These are phyloP conservation scores for Astyanax mexicanus DNA, from an alignment of 2,797 vertebrate species.

Conservation along the genomic window DNA sequence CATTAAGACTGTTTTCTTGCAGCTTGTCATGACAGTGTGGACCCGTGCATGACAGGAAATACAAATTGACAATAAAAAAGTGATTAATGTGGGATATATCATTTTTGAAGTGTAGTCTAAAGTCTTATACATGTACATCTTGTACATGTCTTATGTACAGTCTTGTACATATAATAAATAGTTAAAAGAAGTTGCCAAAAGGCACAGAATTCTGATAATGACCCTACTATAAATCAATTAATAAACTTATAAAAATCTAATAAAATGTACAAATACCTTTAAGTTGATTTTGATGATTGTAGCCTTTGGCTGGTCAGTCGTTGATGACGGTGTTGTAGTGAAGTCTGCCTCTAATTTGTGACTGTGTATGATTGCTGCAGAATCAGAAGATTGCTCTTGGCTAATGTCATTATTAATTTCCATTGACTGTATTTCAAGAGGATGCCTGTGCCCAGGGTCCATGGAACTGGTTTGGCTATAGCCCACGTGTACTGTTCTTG, in stretches of 20 bases:
- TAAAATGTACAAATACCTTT: constrained; percentile 35
- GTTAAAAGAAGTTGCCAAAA: too few relatives aligned
- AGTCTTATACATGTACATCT: too few relatives aligned
- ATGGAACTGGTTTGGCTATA: background rate
- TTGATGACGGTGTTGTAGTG: background rate
- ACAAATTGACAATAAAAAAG: too few relatives aligned
- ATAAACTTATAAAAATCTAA: background rate
- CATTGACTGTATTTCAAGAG: background rate
- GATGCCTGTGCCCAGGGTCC: background rate
- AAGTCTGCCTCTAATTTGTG: background rate
- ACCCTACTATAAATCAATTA: background rate
- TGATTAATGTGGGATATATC: too few relatives aligned
- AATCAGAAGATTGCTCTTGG: background rate
- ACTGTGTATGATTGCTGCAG: background rate
- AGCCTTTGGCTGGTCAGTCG: constrained; percentile 1
- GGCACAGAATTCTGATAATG: too few relatives aligned
- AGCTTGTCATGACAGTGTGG: too few relatives aligned
- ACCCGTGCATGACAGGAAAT: too few relatives aligned
- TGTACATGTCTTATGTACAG: too few relatives aligned
- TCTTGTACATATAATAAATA: too few relatives aligned
- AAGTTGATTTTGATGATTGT: background rate
- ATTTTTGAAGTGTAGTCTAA: too few relatives aligned
- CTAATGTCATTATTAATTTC: background rate
- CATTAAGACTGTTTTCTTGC: too few relatives aligned
- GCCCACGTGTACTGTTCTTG: background rate